These are phyloP conservation scores for Nomada flava DNA, from an alignment of 2,888 invertebrate species.

Conservation along the genomic window DNA sequence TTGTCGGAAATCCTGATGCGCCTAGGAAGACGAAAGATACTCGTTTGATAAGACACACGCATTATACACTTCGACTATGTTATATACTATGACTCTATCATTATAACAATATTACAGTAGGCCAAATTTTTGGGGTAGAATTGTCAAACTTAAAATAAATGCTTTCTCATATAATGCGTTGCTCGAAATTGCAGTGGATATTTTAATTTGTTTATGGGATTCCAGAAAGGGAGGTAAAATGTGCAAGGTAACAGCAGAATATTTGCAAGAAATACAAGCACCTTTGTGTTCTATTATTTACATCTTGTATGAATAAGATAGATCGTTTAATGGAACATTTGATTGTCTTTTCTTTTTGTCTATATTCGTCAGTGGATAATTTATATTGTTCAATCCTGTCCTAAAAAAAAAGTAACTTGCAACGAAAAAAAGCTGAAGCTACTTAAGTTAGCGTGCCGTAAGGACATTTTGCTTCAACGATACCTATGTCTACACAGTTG, in stretches of 20 bases:
- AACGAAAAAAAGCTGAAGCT: neutral
- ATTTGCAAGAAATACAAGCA: too few species aligned
- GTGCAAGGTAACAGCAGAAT: too few species aligned
- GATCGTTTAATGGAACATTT: too few species aligned
- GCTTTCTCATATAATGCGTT: neutral
- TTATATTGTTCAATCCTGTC: too few species aligned
- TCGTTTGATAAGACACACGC: neutral
- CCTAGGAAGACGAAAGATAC: conserved; percentile 19
- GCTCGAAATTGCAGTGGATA: too few species aligned
- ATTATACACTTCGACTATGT: neutral
- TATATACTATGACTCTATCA: neutral
- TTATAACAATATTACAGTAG: neutral
- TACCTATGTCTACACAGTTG: conserved; percentile 42
- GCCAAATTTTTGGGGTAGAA: neutral
- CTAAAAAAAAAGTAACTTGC: neutral
- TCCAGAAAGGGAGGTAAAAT: too few species aligned
- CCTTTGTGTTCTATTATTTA: too few species aligned
- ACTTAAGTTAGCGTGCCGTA: conserved; percentile 11
- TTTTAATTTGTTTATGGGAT: too few species aligned
- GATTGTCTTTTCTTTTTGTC: too few species aligned
- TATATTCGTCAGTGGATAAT: too few species aligned
- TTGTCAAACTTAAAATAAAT: neutral
- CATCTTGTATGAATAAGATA: too few species aligned
- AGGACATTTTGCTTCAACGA: conserved; percentile 32
- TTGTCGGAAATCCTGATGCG: conserved; percentile 3